Evolutionary conservation across 2,888 invertebrate genomes (phyloP), one percentile per base, ranked within the genome.

Genomic region (Anthoptus insignis): DNA sequence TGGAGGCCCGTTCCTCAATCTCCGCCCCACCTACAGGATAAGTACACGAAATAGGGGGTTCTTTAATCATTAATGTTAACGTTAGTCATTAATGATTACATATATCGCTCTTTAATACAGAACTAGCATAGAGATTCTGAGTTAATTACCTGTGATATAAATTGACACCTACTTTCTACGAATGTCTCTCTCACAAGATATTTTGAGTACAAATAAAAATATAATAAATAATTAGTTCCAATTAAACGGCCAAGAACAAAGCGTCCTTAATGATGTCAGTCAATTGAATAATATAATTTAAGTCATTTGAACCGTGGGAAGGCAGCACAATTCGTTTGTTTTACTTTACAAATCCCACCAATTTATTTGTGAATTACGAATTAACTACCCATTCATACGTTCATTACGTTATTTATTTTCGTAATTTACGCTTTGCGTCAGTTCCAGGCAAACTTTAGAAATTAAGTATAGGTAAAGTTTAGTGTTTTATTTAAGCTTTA

Each of bases 341-440:
- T 34, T 34, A 4, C 1, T 34, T 34, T 34, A n/a, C n/a, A n/a
- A 11, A 34, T 39, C 16, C 16, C 39, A 39, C 39, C 14, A 39
- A 16, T 39, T 14, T 39, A 16, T 39, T 39, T n/a, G n/a, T n/a
- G n/a, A 39, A 16, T 39, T 16, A 16, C 14, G 4, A 39, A 16
- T 39, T 39, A 39, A 39, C 16, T 8, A 39, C 39, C 39, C 16
- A 39, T 39, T 39, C 39, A 39, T 39, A 39, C 39, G 16, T 39
- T 11, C 7, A n/a, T n/a, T n/a, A n/a, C n/a, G n/a, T n/a, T n/a
- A 39, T 16, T 39, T 39, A 39, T 39, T 39, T 39, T 39, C 16
- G 7, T 37, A 37, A 37, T 39, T 39, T 16, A 39, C 7, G 16
- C 8, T 39, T 39, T 8, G 8, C 3, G 8, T 16, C n/a, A n/a